Evolutionary conservation across 1,140 invertebrate genomes (phyloP).

Genomic region (Micrasema longulum): DNA sequence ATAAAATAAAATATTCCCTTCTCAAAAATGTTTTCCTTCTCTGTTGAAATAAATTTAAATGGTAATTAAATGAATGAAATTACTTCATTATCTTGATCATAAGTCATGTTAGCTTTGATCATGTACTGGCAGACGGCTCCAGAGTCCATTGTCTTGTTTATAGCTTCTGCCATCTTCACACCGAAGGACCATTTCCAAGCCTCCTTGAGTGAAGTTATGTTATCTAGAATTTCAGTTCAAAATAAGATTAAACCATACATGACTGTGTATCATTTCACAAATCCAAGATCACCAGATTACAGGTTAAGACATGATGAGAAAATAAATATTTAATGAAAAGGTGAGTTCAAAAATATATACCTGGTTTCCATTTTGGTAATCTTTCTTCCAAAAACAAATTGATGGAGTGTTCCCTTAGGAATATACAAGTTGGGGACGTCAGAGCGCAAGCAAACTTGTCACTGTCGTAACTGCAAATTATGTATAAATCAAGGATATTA

Average conservation of each 20-base stretch:
- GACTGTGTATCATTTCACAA: too few relatives aligned
- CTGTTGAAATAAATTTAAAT: too few relatives aligned
- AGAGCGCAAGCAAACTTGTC: constrained; percentile 61
- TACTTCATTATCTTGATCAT: constrained; percentile 61
- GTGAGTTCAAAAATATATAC: constrained; percentile 15
- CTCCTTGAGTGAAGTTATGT: constrained; percentile 60
- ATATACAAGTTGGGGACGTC: constrained; percentile 59
- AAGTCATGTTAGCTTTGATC: constrained; percentile 61
- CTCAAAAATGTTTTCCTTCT: too few relatives aligned
- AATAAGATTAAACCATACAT: too few relatives aligned
- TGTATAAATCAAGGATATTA: too few relatives aligned
- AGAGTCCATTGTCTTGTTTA: constrained; percentile 58
- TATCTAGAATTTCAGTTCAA: constrained; percentile 32
- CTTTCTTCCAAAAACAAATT: constrained; percentile 55
- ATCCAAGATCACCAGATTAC: too few relatives aligned
- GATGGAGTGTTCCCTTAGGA: constrained; percentile 60
- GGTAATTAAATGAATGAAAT: too few relatives aligned
- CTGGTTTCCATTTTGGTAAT: constrained; percentile 55
- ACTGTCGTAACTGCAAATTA: constrained; percentile 59
- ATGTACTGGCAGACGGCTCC: constrained; percentile 61
- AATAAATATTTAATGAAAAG: too few relatives aligned
- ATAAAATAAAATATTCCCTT: too few relatives aligned
- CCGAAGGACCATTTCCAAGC: constrained; percentile 65
- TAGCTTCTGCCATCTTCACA: constrained; percentile 52
- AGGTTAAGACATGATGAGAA: too few relatives aligned